A percentile compares a stretch with the other conserved stretches of the same genome.
Evolutionary conservation across 2,797 vertebrate genomes (phyloP).

Genomic region (Cuculus canorus): DNA sequence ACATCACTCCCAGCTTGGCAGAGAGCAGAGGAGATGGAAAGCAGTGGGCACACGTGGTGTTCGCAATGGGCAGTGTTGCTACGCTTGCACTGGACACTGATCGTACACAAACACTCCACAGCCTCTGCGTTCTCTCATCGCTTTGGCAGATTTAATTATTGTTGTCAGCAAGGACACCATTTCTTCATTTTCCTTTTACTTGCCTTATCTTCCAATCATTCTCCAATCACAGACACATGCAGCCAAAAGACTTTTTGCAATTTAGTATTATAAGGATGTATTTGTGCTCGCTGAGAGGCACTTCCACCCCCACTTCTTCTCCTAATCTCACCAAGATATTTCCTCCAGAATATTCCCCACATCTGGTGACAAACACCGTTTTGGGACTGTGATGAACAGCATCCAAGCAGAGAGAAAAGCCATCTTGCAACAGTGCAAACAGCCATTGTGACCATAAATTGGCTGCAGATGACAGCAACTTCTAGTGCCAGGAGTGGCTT

Average conservation of each 20-base stretch:
- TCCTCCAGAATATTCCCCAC: neutral
- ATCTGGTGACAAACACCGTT: neutral
- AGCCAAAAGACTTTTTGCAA: neutral
- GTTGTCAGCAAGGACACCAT: neutral
- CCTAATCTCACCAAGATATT: neutral
- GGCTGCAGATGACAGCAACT: neutral
- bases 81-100: accelerated
- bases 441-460: neutral
- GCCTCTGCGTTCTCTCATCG: neutral
- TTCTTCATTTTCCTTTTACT: neutral
- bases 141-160: neutral
- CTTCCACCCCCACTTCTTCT: neutral
- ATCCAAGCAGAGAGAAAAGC: neutral
- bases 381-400: neutral
- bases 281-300: neutral
- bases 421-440: neutral
- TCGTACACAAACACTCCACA: neutral
- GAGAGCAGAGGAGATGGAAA: neutral
- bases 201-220: neutral
- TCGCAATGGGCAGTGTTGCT: neutral
- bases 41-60: accelerated
- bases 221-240: neutral
- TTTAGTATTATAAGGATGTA: neutral
- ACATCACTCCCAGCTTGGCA: accelerated
- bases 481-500: neutral